phyloP scores from a whole-genome alignment of 1,140 invertebrate genomes.

The Metaphire vulgaris region DNA sequence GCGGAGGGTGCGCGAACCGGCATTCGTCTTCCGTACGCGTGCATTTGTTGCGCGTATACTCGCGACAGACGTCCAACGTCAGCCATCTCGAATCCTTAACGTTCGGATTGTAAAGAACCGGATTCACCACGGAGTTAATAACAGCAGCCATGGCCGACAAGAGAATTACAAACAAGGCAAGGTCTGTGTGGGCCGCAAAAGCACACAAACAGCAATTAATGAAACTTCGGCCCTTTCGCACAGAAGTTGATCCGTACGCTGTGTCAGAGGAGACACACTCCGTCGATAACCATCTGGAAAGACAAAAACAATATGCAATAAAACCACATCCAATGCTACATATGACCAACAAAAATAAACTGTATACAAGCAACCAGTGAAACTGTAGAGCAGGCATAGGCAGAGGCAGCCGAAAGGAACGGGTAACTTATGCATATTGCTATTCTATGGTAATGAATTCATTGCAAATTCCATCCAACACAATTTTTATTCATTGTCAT shows the following conservation, averaged over 20 bases:
- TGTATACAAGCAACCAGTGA: neutral
- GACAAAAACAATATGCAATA: neutral
- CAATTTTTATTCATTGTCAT: no score
- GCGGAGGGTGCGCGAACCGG: constrained; percentile 99
- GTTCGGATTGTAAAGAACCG: constrained; percentile 49
- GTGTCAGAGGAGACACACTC: no score
- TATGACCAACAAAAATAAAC: neutral
- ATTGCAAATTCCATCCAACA: no score
- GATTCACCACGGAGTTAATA: constrained; percentile 7
- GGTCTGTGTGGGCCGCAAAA: neutral
- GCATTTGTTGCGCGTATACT: constrained; percentile 9
- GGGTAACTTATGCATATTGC: neutral
- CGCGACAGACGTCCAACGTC: constrained; percentile 55
- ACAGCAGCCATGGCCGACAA: neutral
- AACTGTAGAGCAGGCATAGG: neutral
- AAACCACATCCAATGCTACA: no score
- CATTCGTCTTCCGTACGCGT: constrained; percentile 79
- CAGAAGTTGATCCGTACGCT: neutral
- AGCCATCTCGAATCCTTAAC: constrained; percentile 99
- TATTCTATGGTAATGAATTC: no score
- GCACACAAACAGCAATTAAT: neutral
- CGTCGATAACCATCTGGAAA: neutral
- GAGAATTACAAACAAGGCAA: neutral
- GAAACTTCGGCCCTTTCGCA: neutral
- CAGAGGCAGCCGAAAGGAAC: neutral